Base-by-base conservation (phyloP, 2,113 vertebrate species). In the Chloropsis cyanopogon region DNA sequence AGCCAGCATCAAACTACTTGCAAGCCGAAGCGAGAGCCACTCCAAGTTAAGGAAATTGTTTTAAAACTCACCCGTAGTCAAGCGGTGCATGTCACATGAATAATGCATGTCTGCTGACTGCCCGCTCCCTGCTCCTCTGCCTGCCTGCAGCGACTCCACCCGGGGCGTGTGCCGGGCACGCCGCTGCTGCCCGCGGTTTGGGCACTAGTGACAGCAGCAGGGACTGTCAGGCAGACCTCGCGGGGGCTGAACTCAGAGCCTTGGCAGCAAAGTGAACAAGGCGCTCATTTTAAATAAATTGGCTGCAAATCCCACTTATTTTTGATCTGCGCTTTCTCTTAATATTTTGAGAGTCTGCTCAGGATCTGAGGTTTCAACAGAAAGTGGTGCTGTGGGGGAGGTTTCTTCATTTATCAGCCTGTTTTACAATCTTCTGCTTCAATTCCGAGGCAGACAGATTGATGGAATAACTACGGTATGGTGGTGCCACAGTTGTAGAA, bases 401-500 rank as follows among this genome's bases (percentile, higher is more conserved):
- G 56, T 60, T 92, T 95, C 72, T 81, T 84, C 85, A 76, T 93
- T 95, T 96, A 88, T 93, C 70, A 75, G 35, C 41, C 72, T 75
- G 39, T 75, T 92, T 88, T 92, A 82, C 76, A 88, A 86, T 81
- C 82, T 90, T 86, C 68, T 92, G 46, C 77, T 95, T 93, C 69
- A 61, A 49, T 72, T 93, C 80, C 87, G 14, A 86, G 50, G 76
- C 82, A 90, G 87, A 89, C 91, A 95, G 87, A 97, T 84, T 93
- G 94, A 94, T 93, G 90, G 79, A 92, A 88, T 81, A 86, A 93
- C 93, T 88, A 85, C 12, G 20, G 71, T 75, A 75, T 1, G 6
- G 80, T 1, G 14, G 95, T 95, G 91, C 93, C 79, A 81, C 29
- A 31, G 88, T 7, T 90, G 64, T 84, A 92, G 93, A 93, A 96